phyloP scores from a whole-genome alignment of 2,797 vertebrate species.

The Lemur catta region DNA sequence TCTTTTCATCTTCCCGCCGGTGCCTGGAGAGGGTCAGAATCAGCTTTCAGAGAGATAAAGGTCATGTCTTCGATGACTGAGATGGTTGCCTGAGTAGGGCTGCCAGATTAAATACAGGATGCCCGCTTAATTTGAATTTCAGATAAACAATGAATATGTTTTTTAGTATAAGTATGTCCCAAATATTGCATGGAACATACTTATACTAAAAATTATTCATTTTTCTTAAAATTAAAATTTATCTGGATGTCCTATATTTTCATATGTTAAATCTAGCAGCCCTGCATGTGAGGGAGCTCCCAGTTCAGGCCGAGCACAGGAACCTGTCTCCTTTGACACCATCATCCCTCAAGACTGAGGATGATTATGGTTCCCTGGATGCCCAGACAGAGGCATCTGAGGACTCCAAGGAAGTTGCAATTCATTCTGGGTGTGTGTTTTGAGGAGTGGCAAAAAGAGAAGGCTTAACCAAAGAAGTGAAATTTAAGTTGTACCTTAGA shows the following conservation, averaged over 20 bases:
- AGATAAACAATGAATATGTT: not conserved
- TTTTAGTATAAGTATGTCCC: constrained; percentile 14
- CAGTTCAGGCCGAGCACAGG: not conserved
- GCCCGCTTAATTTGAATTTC: constrained; percentile 18
- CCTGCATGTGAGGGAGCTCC: not conserved
- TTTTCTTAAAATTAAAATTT: constrained; percentile 45
- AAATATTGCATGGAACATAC: not conserved
- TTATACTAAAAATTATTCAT: not conserved
- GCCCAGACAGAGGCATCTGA: not conserved
- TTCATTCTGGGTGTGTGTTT: not conserved
- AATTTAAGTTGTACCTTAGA: constrained; percentile 2
- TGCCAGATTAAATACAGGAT: constrained; percentile 30
- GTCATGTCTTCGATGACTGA: not conserved
- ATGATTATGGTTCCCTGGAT: not conserved
- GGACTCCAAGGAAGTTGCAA: not conserved
- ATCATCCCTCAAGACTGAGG: not conserved
- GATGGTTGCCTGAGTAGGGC: not conserved
- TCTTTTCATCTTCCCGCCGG: not conserved
- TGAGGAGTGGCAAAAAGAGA: not conserved
- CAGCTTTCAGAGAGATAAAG: constrained; percentile 20
- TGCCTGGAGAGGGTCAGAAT: not conserved
- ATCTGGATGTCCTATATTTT: not conserved
- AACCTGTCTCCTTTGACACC: not conserved
- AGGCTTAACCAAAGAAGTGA: constrained; percentile 23
- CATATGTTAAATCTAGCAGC: constrained; percentile 33